A percentile compares a stretch with the other conserved stretches of the same genome.
Conservation (phyloP, 2,113 vertebrate genomes). For the Numida meleagris region DNA sequence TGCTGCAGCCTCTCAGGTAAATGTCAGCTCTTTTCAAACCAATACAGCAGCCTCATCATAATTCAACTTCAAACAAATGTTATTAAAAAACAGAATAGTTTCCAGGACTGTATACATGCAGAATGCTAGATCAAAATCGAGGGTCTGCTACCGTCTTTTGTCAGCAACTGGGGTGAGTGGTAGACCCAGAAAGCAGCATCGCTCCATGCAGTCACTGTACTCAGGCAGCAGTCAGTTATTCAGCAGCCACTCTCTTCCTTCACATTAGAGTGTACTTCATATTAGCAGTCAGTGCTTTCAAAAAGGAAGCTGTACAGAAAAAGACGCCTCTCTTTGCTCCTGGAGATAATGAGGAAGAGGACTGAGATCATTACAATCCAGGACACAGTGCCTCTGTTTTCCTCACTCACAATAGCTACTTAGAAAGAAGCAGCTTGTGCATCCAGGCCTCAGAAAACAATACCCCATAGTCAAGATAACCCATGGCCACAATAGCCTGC, state of each 20-base stretch:
- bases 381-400: conserved; percentile 34
- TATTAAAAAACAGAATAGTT: not conserved
- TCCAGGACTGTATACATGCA: not conserved
- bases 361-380: not conserved
- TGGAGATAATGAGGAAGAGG: conserved; percentile 24
- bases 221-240: rapidly evolving
- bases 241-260: not conserved
- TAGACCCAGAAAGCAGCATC: not conserved
- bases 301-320: not conserved
- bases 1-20: not conserved
- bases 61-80: not conserved
- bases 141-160: not conserved
- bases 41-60: not conserved
- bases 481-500: not conserved
- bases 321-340: not conserved
- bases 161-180: not conserved
- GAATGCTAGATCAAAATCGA: not conserved
- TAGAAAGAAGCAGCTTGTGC: not conserved
- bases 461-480: not conserved
- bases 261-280: not conserved
- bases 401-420: conserved; percentile 12
- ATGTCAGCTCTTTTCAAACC: not conserved
- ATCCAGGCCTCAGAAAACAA: not conserved
- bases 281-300: not conserved
- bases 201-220: rapidly evolving